Conservation (phyloP, 2,797 vertebrate genomes). For the Pampus argenteus region DNA sequence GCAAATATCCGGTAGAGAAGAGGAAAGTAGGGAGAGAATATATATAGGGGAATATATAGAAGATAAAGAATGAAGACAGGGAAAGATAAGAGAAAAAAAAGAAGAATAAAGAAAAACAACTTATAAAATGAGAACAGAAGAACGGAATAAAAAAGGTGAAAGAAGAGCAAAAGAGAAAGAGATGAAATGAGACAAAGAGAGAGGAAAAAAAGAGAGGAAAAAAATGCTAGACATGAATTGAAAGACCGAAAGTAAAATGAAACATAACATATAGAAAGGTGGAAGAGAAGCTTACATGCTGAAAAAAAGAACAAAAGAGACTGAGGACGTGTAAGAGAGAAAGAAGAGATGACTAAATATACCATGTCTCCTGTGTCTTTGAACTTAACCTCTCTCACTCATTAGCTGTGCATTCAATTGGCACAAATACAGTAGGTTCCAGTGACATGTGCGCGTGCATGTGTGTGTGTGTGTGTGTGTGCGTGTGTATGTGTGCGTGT, state of each 20-base stretch:
- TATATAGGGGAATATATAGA: slow-evolving; percentile 5
- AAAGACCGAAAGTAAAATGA: neutral
- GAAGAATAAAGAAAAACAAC: neutral
- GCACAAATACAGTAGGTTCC: slow-evolving; percentile 50
- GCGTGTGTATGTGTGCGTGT: neutral
- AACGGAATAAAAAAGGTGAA: neutral
- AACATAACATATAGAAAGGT: neutral
- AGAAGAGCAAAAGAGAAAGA: neutral
- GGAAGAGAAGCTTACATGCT: neutral
- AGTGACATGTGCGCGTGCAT: neutral
- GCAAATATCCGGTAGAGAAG: slow-evolving; percentile 38
- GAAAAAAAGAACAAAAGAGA: neutral
- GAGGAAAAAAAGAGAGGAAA: neutral
- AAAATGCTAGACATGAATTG: neutral
- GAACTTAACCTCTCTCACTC: slow-evolving; percentile 63
- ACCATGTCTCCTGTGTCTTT: slow-evolving; percentile 52
- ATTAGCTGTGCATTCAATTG: slow-evolving; percentile 61
- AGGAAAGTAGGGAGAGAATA: slow-evolving; percentile 18
- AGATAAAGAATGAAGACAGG: neutral
- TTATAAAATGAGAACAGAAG: neutral
- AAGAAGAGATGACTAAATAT: slow-evolving; percentile 34
- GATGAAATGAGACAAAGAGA: neutral
- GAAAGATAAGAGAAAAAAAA: neutral
- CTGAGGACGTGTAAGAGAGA: slow-evolving; percentile 3
- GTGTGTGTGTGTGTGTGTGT: neutral